Base-by-base conservation (phyloP, 2,113 vertebrate species). In the Ochotona curzoniae region DNA sequence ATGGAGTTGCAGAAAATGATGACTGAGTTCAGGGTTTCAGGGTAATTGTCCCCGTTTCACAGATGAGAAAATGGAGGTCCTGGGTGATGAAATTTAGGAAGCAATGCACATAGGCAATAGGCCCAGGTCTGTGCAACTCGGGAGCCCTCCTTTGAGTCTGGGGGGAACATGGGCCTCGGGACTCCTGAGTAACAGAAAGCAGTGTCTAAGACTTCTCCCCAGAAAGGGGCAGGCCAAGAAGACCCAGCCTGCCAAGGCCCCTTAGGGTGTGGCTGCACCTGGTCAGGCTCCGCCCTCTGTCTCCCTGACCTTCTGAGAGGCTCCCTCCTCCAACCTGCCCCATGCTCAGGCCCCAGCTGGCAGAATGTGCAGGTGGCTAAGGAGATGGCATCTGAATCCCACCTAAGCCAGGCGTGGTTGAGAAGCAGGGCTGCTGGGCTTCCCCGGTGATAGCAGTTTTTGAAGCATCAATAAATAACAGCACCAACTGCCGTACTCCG, bases 181-280 rank as follows among this genome's bases (percentile, higher is more conserved):
- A 38, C 47, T 76, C 7, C 1, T 1, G 0, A 11, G n/a, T 23
- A 28, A 21, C 7, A 3, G 51, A n/a, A 38, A 28, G 32, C 28
- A 44, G 2, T 30, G 30, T 23, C 73, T 1, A 4, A 69, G 80
- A 35, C 13, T 14, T 47, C 47, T 60, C 26, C 61, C 49, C 38
- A 44, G 38, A 38, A 25, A 76, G 18, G 23, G 49, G 44, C 44
- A 63, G 74, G 54, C 61, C 17, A 12, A 35, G 1, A n/a, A n/a
- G n/a, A 78, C 7, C 32, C 4, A 0, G 26, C 25, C 60, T 20
- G 8, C 25, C 2, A 44, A 44, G 38, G 38, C 6, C 38, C 38
- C 38, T 44, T 44, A 44, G 38, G 13, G 30, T 13, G 28, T 1
- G 30, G 57, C 81, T n/a, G 20, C 21, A 26, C 67, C n/a, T 1